Percentiles rank a stretch among this genome's conserved stretches.
phyloP scores from a whole-genome alignment of 1,140 invertebrate species.

The Drosophila setifemur region DNA sequence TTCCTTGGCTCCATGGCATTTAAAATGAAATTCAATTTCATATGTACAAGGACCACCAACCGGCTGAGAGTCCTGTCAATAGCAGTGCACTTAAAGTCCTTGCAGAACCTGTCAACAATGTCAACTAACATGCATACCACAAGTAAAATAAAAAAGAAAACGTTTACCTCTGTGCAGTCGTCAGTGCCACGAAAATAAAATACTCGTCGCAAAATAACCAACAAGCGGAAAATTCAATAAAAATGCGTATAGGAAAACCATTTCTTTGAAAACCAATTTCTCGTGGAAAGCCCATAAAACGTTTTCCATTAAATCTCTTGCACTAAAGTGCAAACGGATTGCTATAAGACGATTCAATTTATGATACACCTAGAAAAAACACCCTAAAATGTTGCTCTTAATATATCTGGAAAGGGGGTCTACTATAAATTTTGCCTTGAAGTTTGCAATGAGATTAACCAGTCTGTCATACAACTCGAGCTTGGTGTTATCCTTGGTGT shows the following conservation, averaged over 20 bases:
- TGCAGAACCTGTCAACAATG: constrained; percentile 15
- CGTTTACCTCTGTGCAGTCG: constrained; percentile 22
- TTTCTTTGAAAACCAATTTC: constrained; percentile 26
- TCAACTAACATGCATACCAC: constrained; percentile 15
- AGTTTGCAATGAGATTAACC: too few species aligned
- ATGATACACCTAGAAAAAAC: too few species aligned
- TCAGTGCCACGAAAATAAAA: constrained; percentile 25
- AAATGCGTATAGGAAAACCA: background rate
- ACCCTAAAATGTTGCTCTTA: too few species aligned
- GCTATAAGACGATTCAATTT: background rate
- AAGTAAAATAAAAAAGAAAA: too few species aligned
- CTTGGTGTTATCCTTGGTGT: too few species aligned
- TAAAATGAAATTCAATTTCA: constrained; percentile 15
- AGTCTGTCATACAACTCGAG: too few species aligned
- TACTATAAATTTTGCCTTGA: too few species aligned
- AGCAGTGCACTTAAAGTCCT: constrained; percentile 6
- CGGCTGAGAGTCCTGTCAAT: constrained; percentile 8
- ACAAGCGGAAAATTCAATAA: constrained; percentile 21
- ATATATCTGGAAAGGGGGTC: too few species aligned
- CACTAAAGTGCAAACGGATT: constrained; percentile 4
- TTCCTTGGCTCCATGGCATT: background rate
- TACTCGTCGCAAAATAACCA: constrained; percentile 24
- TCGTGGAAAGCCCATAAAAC: constrained; percentile 15
- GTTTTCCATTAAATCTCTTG: constrained; percentile 13
- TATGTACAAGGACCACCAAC: constrained; percentile 4